Base-by-base conservation (phyloP, 2,888 invertebrate genomes). In the Amiota communis region DNA sequence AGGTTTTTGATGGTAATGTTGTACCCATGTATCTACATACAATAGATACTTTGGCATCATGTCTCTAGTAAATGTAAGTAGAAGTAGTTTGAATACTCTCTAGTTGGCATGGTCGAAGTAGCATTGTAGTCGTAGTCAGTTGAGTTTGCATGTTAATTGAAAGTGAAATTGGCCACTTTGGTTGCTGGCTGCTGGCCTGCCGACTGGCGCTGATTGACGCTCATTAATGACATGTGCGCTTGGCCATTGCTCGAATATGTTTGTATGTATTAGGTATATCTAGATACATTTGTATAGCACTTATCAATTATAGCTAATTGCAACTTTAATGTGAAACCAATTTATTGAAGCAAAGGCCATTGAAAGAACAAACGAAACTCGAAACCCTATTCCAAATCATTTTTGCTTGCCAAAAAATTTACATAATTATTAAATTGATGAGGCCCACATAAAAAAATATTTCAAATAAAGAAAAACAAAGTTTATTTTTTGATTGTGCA, bases 1-100 rank as follows among this genome's bases (percentile, higher is more conserved):
- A 81, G 83, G 78, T 80, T 85, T 84, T 80, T 83, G 81, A 85
- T 85, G 81, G 76, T 83, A 84, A 84, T 82, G 83, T 79, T 81
- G 80, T 81, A 76, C 78, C 78, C 71, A 76, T 65, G 71, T 49
- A 17, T 15, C 36, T 36, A 36, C 36, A 36, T 36, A 23, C 23
- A 36, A 36, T 36, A 36, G 15, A 13, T 17, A 17, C 17, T 15
- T 9, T 57, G 57, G 57, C 57, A 17, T 57, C 57, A 13, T 20
- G 11, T 17, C 11, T 17, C 59, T 17, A 59, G 59, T 15, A 15
- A 36, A 59, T 15, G 3, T 11, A 17, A 59, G 9, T 59, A 36
- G 4, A 36, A 36, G 6, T 36, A 36, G 36, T 36, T 36, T 36
- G 6, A 36, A 36, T 36, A 36, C 36, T 36, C 36, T 36, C 36